A percentile compares a stretch with the other conserved stretches of the same genome.
Conservation (phyloP, 2,888 invertebrate species). For the Sminthurides aquaticus region DNA sequence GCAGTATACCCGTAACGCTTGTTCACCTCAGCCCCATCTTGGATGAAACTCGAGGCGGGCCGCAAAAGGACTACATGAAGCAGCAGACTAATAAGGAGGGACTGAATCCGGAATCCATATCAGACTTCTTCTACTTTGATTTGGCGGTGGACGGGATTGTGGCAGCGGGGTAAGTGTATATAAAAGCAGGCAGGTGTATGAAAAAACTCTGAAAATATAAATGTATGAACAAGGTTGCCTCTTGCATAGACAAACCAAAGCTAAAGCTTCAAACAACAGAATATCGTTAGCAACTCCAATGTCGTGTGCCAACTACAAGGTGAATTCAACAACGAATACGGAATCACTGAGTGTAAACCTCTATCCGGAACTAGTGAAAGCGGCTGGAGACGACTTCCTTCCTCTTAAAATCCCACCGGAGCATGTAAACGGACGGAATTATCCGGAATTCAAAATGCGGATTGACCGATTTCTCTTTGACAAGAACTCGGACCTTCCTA, state of each 20-base stretch:
- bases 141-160: constrained; percentile 64
- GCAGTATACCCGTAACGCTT: constrained; percentile 24
- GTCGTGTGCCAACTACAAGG: constrained; percentile 19
- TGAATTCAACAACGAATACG: background rate
- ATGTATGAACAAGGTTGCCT: too few relatives aligned
- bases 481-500: constrained; percentile 21
- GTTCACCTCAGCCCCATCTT: constrained; percentile 29
- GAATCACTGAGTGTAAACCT: constrained; percentile 14
- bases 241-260: constrained; percentile 45
- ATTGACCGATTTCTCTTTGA: constrained; percentile 50
- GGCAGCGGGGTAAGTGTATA: constrained; percentile 52
- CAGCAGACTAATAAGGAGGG: constrained; percentile 11
- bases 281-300: constrained; percentile 1
- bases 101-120: constrained; percentile 22
- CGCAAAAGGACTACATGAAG: constrained; percentile 15
- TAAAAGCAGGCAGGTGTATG: too few relatives aligned
- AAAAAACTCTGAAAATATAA: too few relatives aligned
- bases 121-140: constrained; percentile 72
- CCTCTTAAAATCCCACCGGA: constrained; percentile 50
- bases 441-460: constrained; percentile 67
- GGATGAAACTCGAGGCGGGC: constrained; percentile 9
- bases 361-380: constrained; percentile 4
- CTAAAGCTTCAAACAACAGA: constrained; percentile 58
- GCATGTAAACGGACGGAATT: constrained; percentile 62
- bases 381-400: constrained; percentile 29